Conservation (phyloP, 1,140 invertebrate genomes). For the Drosophila ambigua region DNA sequence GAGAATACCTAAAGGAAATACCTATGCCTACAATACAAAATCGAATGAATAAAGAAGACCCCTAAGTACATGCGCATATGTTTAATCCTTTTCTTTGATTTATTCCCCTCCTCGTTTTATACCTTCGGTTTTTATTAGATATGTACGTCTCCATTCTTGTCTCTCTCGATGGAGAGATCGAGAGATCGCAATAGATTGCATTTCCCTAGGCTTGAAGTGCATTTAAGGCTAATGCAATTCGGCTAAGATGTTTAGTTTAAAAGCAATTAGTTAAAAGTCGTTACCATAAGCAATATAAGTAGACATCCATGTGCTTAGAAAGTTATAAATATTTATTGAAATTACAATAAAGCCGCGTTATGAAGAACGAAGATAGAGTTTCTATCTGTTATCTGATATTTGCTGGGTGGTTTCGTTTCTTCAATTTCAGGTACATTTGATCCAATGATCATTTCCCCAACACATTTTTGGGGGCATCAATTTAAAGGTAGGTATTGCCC, state of each 20-base stretch:
- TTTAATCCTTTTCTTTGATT: constrained; percentile 26
- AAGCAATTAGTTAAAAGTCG: constrained; percentile 71
- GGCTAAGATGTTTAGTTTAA: constrained; percentile 66
- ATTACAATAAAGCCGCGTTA: constrained; percentile 77
- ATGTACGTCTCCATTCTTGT: constrained; percentile 23
- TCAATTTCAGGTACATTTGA: too few species aligned
- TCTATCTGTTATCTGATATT: not conserved
- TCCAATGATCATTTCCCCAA: too few species aligned
- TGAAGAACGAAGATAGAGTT: constrained; percentile 52
- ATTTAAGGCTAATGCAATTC: constrained; percentile 54
- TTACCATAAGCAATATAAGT: constrained; percentile 80
- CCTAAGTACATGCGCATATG: constrained; percentile 19
- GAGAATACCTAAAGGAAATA: not conserved
- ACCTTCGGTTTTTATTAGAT: constrained; percentile 27
- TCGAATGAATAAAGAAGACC: constrained; percentile 32
- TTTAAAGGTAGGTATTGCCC: too few species aligned
- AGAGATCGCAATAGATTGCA: constrained; percentile 51
- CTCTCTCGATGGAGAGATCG: constrained; percentile 13
- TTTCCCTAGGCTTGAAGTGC: constrained; percentile 45
- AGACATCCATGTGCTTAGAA: constrained; percentile 80
- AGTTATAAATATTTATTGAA: constrained; percentile 77
- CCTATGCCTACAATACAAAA: constrained; percentile 14
- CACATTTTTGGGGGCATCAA: too few species aligned
- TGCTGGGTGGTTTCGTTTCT: not conserved
- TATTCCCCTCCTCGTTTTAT: constrained; percentile 17